A percentile compares a stretch with the other conserved stretches of the same genome.
Evolutionary conservation across 2,888 invertebrate genomes (phyloP).

Genomic region (Drosophila greeni): DNA sequence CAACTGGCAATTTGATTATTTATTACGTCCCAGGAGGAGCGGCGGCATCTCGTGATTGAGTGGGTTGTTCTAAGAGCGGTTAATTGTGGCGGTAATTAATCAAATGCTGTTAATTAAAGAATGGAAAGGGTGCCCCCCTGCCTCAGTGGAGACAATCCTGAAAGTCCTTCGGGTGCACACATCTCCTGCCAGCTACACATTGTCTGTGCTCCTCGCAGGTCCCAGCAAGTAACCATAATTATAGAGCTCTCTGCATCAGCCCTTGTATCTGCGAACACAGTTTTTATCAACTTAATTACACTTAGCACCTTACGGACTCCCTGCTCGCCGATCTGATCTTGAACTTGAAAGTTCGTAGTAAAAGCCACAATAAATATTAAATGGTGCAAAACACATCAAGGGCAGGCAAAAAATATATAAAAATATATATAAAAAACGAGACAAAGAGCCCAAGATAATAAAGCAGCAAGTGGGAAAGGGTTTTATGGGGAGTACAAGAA

Average conservation of each 20-base stretch:
- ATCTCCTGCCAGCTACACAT: background rate
- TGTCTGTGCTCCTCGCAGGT: background rate
- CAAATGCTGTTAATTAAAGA: conserved; percentile 67
- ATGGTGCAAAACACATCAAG: conserved; percentile 54
- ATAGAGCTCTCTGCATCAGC: conserved; percentile 32
- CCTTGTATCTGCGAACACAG: conserved; percentile 52
- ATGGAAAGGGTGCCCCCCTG: conserved; percentile 9
- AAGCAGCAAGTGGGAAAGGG: conserved; percentile 27
- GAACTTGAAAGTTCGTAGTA: conserved; percentile 54
- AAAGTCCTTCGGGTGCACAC: conserved; percentile 4
- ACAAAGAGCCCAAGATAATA: conserved; percentile 44
- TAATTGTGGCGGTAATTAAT: conserved; percentile 66
- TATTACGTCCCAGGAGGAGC: conserved; percentile 43
- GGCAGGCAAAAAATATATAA: conserved; percentile 13
- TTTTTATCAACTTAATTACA: conserved; percentile 66
- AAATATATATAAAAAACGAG: conserved; percentile 15
- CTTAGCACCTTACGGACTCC: conserved; percentile 54
- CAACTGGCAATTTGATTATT: conserved; percentile 72
- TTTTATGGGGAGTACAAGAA: conserved; percentile 4
- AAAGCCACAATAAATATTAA: conserved; percentile 57
- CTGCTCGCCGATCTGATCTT: conserved; percentile 44
- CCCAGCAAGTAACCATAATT: conserved; percentile 31
- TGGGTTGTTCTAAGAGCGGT: conserved; percentile 48
- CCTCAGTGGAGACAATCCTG: conserved; percentile 7
- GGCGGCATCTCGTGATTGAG: conserved; percentile 56